Evolutionary conservation across 2,113 vertebrate species (phyloP), one percentile per base, ranked within the genome.

Genomic region (Recurvirostra avosetta): DNA sequence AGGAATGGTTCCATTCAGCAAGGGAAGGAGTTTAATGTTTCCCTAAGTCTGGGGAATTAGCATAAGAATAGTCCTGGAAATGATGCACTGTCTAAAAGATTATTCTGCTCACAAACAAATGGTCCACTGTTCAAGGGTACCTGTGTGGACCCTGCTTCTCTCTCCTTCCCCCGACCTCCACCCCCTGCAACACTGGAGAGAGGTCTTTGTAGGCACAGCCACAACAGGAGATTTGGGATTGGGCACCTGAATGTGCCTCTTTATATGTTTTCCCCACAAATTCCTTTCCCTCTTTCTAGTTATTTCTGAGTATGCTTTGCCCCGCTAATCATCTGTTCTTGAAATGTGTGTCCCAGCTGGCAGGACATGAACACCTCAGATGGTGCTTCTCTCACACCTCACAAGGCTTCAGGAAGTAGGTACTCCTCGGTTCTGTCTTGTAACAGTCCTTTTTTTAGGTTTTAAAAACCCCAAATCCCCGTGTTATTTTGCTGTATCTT

Each of bases 41-140:
- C 70, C 71, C 59, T n/a, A 17, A 92, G 87, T 91, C 92, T 97
- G 84, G 29, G 45, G 8, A 96, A 97, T 96, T 95, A 94, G 87
- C 95, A 92, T 95, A 88, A 94, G 77, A 96, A 96, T 90, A 26
- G 67, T 93, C 58, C 45, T 97, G 91, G 92, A 96, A 95, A 95
- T 88, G 27, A 97, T 94, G 90, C 96, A 95, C 86, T 91, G 53
- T 79, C 86, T 96, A 50, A 92, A 95, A 94, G 86, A 95, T 70
- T 87, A 75, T 45, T 89, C 72, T 94, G 27, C 75, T 86, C 76
- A 88, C 71, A 90, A 86, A 93, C 83, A 95, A 92, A 81, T 41
- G 38, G 59, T 53, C 55, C 88, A 83, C 61, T 86, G 78, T 90
- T 87, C 58, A 20, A 62, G 58, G 61, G 62, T 96, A 97, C 92